Base-by-base conservation (phyloP, 2,113 vertebrate species). In the Anolis sagrei region DNA sequence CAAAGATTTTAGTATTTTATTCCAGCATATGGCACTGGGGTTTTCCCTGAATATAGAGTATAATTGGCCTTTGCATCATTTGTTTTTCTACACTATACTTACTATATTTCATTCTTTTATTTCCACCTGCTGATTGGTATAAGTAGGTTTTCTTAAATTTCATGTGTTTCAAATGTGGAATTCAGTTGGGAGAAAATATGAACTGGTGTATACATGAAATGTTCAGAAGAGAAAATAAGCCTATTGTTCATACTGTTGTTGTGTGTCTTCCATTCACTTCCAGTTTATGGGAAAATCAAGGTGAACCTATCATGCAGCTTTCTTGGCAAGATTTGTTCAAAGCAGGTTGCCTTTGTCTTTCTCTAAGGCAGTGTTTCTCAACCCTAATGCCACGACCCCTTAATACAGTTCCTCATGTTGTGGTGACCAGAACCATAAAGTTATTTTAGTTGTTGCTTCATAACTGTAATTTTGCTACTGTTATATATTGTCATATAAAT, bases 221-320 rank as follows among this genome's bases (percentile, higher is more conserved):
- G 77, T 89, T 86, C 54, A 81, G 73, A 80, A 83, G 11, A 73
- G 75, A 82, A 34, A 84, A 82, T 80, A 27, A 86, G 7, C 79
- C 83, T 86, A n/a, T n/a, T n/a, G n/a, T 44, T 44, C 39, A 44
- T 44, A 44, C 5, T 44, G 39, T 44, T 44, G 39, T 44, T 44
- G 2, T 44, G 39, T 44, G 39, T 44, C 39, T 44, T 44, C 39
- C 2, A 44, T 44, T 44, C 39, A 44, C 5, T 44, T 44, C 39
- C 39, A 44, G 2, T 44, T 44, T 44, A 5, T 44, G 39, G 39
- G 39, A 44, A 44, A 44, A 2, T 44, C 39, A 44, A 44, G 39
- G 39, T 44, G 39, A 44, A 44, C 39, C 39, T 44, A 44, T 44
- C 39, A 44, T 44, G 39, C 3, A 5, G 39, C 5, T 44, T 44